Evolutionary conservation across 2,888 invertebrate species (phyloP), one percentile per base, ranked within the genome.

Genomic region (Parnassius orleans): DNA sequence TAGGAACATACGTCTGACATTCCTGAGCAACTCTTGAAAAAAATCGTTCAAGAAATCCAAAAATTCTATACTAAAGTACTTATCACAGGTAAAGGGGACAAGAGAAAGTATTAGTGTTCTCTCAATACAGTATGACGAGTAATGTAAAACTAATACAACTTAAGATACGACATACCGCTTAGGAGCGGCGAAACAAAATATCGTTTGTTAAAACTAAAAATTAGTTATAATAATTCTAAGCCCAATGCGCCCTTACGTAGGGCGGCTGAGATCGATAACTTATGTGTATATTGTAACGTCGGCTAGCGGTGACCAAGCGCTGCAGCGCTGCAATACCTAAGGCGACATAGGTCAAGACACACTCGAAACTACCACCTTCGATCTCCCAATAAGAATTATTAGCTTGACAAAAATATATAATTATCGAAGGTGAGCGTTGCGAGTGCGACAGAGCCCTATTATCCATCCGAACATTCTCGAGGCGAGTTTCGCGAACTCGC

Each of bases 81-180:
- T 91, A 91, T 91, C 90, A 91, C 90, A 91, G 90, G 90, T 91
- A 87, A 90, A 88, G 87, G 90, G 90, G 90, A 90, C 90, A 90
- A 89, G 90, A 90, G 88, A 89, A 87, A 89, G 84, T 87, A 87
- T 86, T 84, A 89, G 86, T 85, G 86, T 88, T 89, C 90, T 90
- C 89, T 88, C 84, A 82, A 84, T 86, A 84, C 83, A 84, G 80
- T 82, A 85, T 81, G 80, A 80, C 74, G 76, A 79, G 79, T 80
- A 76, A 79, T 78, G 80, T 79, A 81, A 82, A 86, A 79, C 86
- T 87, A 87, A 87, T 82, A 87, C 85, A 88, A 87, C 84, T 86
- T 82, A 87, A 83, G 76, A 79, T 82, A 86, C 79, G 79, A 48
- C 48, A 41, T 79, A 77, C 74, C 78, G 79, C 80, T 72, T 71